Evolutionary conservation across 1,140 invertebrate species (phyloP).

Genomic region (Maniola jurtina): DNA sequence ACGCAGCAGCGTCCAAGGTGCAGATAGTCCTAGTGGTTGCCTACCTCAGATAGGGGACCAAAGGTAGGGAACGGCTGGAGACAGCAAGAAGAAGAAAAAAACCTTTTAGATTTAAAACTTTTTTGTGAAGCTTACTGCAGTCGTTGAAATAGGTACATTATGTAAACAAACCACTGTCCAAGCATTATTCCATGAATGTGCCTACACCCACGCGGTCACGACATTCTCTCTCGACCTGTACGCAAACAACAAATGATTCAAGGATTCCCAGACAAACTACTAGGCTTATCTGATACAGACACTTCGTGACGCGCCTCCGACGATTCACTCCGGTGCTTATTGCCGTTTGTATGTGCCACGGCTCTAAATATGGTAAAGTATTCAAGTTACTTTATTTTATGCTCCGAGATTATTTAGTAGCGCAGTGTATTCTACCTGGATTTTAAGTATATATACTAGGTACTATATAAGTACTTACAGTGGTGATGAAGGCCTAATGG

Average conservation of each 20-base stretch:
- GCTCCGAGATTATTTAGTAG: not conserved
- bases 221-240: slow-evolving; percentile 41
- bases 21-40: too few species aligned
- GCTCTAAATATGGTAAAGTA: slow-evolving; percentile 15
- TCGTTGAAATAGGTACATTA: not conserved
- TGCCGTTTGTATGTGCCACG: slow-evolving; percentile 20
- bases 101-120: too few species aligned
- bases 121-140: too few species aligned
- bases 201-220: slow-evolving; percentile 58
- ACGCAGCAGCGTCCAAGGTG: too few species aligned
- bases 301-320: slow-evolving; percentile 59
- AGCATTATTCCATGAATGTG: slow-evolving; percentile 34
- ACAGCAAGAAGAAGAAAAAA: too few species aligned
- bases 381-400: slow-evolving; percentile 15
- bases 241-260: slow-evolving; percentile 60
- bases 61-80: too few species aligned
- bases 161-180: slow-evolving; percentile 13
- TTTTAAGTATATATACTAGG: too few species aligned
- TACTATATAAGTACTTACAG: too few species aligned
- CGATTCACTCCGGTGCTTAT: slow-evolving; percentile 43
- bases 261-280: slow-evolving; percentile 64
- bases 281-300: slow-evolving; percentile 67
- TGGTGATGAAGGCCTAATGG: too few species aligned
- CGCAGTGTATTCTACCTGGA: too few species aligned
- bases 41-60: too few species aligned